Evolutionary conservation across 2,113 vertebrate genomes (phyloP).

Genomic region (Cyprinus carpio): DNA sequence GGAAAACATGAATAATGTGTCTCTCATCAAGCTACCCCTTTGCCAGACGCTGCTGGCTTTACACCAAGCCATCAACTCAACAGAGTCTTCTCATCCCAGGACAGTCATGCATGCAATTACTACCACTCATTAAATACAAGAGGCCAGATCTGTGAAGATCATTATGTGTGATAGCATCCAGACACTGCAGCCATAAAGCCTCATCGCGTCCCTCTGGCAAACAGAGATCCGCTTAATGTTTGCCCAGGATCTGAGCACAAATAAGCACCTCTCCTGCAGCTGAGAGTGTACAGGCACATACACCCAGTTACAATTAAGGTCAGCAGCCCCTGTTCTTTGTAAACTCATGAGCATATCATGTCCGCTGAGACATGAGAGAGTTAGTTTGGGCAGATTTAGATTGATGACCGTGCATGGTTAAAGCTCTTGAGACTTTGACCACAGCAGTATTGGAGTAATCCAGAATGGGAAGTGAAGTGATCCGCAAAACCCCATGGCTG

Average conservation of each 20-base stretch:
- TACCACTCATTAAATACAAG: slow-evolving; percentile 69
- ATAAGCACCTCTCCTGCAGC: slow-evolving; percentile 58
- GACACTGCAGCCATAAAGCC: slow-evolving; percentile 58
- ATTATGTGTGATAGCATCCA: slow-evolving; percentile 68
- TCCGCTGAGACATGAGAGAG: slow-evolving; percentile 46
- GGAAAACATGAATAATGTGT: slow-evolving; percentile 65
- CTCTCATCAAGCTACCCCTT: slow-evolving; percentile 62
- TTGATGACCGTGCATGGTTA: slow-evolving; percentile 55
- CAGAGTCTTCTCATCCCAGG: slow-evolving; percentile 65
- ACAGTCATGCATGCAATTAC: slow-evolving; percentile 67
- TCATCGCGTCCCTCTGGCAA: slow-evolving; percentile 63
- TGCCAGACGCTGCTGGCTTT: slow-evolving; percentile 65
- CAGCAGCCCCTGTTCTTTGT: slow-evolving; percentile 54
- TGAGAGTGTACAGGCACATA: slow-evolving; percentile 58
- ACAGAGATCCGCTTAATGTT: slow-evolving; percentile 47
- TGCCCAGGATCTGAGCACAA: slow-evolving; percentile 37
- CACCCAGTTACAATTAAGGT: slow-evolving; percentile 41
- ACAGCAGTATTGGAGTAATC: slow-evolving; percentile 55
- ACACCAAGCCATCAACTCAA: slow-evolving; percentile 50
- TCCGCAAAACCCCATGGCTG: slow-evolving; percentile 44
- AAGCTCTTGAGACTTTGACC: slow-evolving; percentile 52
- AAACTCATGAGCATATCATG: slow-evolving; percentile 42
- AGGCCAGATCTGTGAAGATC: slow-evolving; percentile 72
- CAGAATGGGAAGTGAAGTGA: slow-evolving; percentile 53
- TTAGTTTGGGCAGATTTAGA: slow-evolving; percentile 59